Conservation (phyloP, 2,888 invertebrate genomes). For the Rhagophthalmus giganteus region DNA sequence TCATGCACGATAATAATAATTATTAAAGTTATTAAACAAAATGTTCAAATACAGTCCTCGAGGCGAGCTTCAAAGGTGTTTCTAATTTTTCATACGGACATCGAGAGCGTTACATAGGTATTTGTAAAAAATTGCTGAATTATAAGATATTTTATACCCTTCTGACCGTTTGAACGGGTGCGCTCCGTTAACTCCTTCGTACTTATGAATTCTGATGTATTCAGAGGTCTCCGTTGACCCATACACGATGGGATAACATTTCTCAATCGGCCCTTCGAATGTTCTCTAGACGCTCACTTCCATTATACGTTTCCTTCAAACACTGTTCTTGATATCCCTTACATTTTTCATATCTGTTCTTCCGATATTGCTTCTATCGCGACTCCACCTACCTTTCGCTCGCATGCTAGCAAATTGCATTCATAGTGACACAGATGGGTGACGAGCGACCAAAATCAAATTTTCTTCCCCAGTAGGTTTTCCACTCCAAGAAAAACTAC, state of each 20-base stretch:
- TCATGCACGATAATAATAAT: no score
- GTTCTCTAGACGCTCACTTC: slow-evolving; percentile 33
- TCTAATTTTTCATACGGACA: no score
- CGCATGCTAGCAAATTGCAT: slow-evolving; percentile 39
- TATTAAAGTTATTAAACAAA: no score
- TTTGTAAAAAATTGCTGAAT: slow-evolving; percentile 20
- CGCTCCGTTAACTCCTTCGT: slow-evolving; percentile 28
- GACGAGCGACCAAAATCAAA: slow-evolving; percentile 45
- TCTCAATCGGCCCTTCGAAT: slow-evolving; percentile 33
- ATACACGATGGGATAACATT: slow-evolving; percentile 36
- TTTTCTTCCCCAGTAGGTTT: slow-evolving; percentile 41
- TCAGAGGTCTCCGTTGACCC: slow-evolving; percentile 37
- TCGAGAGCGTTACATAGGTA: no score
- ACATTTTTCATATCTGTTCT: slow-evolving; percentile 42
- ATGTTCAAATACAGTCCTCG: no score
- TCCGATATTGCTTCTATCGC: slow-evolving; percentile 41
- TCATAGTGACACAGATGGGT: slow-evolving; percentile 45
- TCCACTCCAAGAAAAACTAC: slow-evolving; percentile 41
- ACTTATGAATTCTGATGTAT: slow-evolving; percentile 40
- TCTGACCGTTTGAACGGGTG: slow-evolving; percentile 27
- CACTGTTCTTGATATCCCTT: slow-evolving; percentile 38
- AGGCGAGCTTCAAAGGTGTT: no score
- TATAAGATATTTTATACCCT: slow-evolving; percentile 19
- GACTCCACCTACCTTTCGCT: slow-evolving; percentile 31
- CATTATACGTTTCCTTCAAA: slow-evolving; percentile 38